Percentiles rank a stretch among this genome's conserved stretches.
Evolutionary conservation across 2,113 vertebrate species (phyloP).

Genomic region (Stigmatopora argus): DNA sequence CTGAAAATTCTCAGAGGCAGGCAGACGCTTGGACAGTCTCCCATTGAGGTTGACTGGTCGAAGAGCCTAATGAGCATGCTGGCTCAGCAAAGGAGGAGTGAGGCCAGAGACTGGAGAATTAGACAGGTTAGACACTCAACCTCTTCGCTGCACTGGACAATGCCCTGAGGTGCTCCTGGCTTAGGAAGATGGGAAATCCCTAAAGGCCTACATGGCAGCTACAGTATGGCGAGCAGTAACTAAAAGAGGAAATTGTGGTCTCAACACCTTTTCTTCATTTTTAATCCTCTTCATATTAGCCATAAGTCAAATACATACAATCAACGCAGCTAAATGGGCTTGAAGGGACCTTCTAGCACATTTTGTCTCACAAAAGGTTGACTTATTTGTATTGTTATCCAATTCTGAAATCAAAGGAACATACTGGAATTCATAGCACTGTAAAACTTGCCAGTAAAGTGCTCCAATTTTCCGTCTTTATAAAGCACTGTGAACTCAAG

Average conservation of each 20-base stretch:
- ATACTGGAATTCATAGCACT: no score
- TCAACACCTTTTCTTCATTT: conserved; percentile 35
- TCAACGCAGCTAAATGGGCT: conserved; percentile 19
- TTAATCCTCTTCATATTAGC: not conserved
- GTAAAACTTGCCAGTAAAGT: no score
- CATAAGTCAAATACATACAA: conserved; percentile 13
- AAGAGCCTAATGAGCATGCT: conserved; percentile 52
- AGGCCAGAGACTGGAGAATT: conserved; percentile 27
- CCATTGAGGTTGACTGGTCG: conserved; percentile 46
- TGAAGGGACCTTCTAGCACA: not conserved
- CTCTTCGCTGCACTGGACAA: conserved; percentile 22
- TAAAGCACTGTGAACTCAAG: conserved; percentile 1
- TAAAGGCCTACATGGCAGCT: conserved; percentile 11
- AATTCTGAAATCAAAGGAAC: no score
- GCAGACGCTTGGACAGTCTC: conserved; percentile 43
- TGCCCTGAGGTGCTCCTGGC: conserved; percentile 23
- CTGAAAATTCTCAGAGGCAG: conserved; percentile 46
- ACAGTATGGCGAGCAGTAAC: conserved; percentile 20
- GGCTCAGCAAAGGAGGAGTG: conserved; percentile 52
- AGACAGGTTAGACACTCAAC: conserved; percentile 30
- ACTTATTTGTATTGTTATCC: no score
- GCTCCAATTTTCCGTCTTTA: not conserved
- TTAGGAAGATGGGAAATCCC: conserved; percentile 37
- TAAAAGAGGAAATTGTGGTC: conserved; percentile 17
- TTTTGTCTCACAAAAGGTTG: not conserved